Base-by-base conservation (phyloP, 1,140 invertebrate species). In the Sitobion miscanthi region DNA sequence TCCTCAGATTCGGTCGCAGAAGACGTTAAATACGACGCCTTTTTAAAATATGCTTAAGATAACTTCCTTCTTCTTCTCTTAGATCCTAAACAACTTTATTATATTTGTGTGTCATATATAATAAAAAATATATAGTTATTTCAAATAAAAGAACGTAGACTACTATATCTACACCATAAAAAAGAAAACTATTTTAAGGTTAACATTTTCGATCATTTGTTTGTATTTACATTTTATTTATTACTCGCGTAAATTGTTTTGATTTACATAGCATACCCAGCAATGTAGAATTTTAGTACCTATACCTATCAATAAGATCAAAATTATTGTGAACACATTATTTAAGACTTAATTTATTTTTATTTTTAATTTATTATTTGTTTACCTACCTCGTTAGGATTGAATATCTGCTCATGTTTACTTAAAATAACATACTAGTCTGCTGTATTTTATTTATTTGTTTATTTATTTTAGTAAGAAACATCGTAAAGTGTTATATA, bases 1-100 rank as follows among this genome's bases (percentile, higher is more conserved):
- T 98, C 95, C 96, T 98, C 88, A 96, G 97, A 94, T 98, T 98
- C 95, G 97, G 97, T 77, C 96, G 97, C 95, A 96, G 97, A 94
- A 96, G 96, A 89, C 93, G 93, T 94, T 94, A 86, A 92, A 62
- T 49, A n/a, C 11, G 14, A 42, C 4, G 4, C 20, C 23, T 49
- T 83, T 83, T 35, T 35, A 82, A 83, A 82, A 92, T 49, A 92
- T 57, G 57, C 49, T 54, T 93, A 93, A 93, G 91, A 93, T 85
- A 93, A 93, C 82, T 93, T 93, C 91, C 91, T 93, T 93, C 91
- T 93, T 54, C 82, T 93, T 93, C 91, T 85, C 91, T 93, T 93
- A 93, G 77, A 93, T 57, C 82, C 49, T 93, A 83, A 93, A 92
- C 47, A 82, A 52, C 35, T 85, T 86, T 54, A 93, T 85, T 38